These are phyloP conservation scores for Botia kubotai DNA, from an alignment of 2,797 vertebrate genomes.

Conservation along the genomic window DNA sequence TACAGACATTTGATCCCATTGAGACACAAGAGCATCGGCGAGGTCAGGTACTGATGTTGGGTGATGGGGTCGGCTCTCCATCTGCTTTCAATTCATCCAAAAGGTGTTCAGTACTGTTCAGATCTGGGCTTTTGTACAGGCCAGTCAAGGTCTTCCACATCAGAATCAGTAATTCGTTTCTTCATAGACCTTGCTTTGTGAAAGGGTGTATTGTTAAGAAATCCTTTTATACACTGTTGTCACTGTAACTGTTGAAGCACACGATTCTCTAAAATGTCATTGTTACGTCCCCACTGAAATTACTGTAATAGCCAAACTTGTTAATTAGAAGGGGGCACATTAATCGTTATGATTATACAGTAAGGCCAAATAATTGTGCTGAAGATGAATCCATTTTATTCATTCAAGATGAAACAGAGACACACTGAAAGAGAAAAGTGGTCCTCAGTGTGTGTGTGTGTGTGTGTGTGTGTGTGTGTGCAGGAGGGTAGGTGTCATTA, in stretches of 20 bases:
- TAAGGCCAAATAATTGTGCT: constrained; percentile 2
- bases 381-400: not conserved
- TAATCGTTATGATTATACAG: not conserved
- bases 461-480: constrained; percentile 37
- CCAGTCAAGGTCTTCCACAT: not conserved
- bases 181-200: not conserved
- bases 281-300: not conserved
- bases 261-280: not conserved
- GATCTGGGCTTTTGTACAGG: not conserved
- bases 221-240: not conserved
- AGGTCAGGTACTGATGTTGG: not conserved
- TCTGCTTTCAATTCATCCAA: not conserved
- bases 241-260: not conserved
- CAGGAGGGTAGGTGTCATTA: constrained; percentile 58
- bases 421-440: constrained; percentile 6
- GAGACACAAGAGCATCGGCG: not conserved
- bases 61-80: not conserved
- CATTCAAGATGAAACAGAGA: constrained; percentile 5
- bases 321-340: not conserved
- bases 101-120: not conserved
- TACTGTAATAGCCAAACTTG: not conserved
- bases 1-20: not conserved
- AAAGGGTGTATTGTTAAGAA: not conserved
- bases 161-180: not conserved
- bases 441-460: constrained; percentile 28